A percentile compares a stretch with the other conserved stretches of the same genome.
phyloP scores from a whole-genome alignment of 92 coral and sea anemone genomes.

The Phymanthus crucifer region DNA sequence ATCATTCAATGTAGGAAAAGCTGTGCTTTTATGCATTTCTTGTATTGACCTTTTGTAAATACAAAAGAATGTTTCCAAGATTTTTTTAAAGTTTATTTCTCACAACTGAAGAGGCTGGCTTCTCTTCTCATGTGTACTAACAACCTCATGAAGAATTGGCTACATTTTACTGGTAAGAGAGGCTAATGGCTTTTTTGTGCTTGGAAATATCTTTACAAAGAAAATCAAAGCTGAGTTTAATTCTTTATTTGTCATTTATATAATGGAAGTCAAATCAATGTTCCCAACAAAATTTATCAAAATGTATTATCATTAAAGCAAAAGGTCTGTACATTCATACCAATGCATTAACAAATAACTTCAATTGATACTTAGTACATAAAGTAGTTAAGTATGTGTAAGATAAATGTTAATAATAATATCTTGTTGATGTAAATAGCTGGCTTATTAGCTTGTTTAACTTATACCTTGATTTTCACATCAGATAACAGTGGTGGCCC shows the following conservation, averaged over 20 bases:
- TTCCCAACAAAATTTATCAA: not conserved
- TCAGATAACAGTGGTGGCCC: not conserved
- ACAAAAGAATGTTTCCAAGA: too few species aligned
- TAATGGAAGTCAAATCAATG: not conserved
- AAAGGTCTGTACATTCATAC: not conserved
- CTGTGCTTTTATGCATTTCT: not conserved
- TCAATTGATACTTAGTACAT: not conserved
- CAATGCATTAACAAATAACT: not conserved
- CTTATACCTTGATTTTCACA: not conserved
- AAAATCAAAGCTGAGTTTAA: not conserved
- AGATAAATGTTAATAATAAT: not conserved
- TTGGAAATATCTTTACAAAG: not conserved
- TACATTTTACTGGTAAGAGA: not conserved
- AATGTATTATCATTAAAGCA: not conserved
- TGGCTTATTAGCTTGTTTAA: not conserved
- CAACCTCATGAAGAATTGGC: not conserved
- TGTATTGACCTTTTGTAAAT: not conserved
- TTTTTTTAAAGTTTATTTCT: not conserved
- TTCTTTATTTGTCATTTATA: too few species aligned
- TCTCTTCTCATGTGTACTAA: not conserved
- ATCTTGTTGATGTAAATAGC: not conserved
- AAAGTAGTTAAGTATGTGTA: not conserved
- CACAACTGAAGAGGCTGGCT: not conserved
- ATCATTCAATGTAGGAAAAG: not conserved
- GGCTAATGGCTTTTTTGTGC: not conserved